These are phyloP conservation scores for Lepetodrilus schrolli DNA, from an alignment of 2,888 invertebrate species.

Conservation along the genomic window DNA sequence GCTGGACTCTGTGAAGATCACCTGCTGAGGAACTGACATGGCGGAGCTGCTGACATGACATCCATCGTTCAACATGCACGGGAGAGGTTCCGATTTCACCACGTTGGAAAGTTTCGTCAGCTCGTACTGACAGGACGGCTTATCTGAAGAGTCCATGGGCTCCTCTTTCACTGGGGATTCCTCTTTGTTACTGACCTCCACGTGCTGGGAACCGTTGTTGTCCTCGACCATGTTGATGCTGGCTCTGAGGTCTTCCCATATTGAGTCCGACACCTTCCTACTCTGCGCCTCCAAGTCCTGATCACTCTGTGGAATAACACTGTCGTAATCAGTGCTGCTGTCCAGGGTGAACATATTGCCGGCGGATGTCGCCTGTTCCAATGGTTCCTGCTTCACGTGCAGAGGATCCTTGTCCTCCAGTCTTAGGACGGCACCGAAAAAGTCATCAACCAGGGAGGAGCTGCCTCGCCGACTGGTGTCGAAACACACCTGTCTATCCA, in stretches of 20 bases:
- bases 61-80: conserved; percentile 10
- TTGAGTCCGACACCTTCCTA: conserved; percentile 49
- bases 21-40: conserved; percentile 52
- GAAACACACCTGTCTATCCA: conserved; percentile 43
- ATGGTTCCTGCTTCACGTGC: conserved; percentile 41
- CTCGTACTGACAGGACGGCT: conserved; percentile 62
- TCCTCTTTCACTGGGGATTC: conserved; percentile 54
- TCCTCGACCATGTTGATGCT: conserved; percentile 62
- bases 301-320: conserved; percentile 29
- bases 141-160: conserved; percentile 55
- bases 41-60: conserved; percentile 46
- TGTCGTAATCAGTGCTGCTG: conserved; percentile 31
- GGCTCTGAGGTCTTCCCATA: conserved; percentile 68
- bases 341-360: conserved; percentile 42
- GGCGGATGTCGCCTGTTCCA: conserved; percentile 20
- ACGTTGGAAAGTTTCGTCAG: background rate
- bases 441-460: conserved; percentile 61
- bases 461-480: conserved; percentile 46
- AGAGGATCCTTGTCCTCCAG: background rate
- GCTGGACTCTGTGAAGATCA: conserved; percentile 46
- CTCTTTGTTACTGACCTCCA: background rate
- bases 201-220: conserved; percentile 37
- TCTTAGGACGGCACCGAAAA: conserved; percentile 38
- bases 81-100: conserved; percentile 3
- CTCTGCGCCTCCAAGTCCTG: conserved; percentile 33